phyloP scores from a whole-genome alignment of 2,113 vertebrate species.

The Girardinichthys multiradiatus region DNA sequence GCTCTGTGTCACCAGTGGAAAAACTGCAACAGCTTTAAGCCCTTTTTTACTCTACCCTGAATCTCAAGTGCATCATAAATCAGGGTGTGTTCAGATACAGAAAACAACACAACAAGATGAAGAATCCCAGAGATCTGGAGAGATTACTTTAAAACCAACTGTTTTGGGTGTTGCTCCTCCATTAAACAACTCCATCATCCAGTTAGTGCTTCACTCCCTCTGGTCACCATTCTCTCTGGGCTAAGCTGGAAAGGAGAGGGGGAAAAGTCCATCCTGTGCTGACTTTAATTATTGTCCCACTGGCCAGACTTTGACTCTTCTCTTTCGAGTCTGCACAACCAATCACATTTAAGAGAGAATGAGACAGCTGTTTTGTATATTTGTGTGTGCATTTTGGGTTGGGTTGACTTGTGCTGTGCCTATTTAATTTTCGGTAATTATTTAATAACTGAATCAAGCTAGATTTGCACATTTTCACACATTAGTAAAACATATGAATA shows the following conservation, averaged over 20 bases:
- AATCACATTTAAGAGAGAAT: no score
- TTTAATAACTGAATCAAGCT: slow-evolving; percentile 24
- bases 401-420: slow-evolving; percentile 18
- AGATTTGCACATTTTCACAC: background rate
- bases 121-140: slow-evolving; percentile 62
- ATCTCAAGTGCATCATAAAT: slow-evolving; percentile 68
- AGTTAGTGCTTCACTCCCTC: slow-evolving; percentile 59
- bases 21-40: slow-evolving; percentile 37
- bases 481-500: slow-evolving; percentile 4
- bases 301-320: slow-evolving; percentile 40
- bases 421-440: slow-evolving; percentile 34
- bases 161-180: slow-evolving; percentile 70
- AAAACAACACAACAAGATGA: slow-evolving; percentile 61
- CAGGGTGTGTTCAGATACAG: slow-evolving; percentile 64
- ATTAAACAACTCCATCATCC: slow-evolving; percentile 66
- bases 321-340: slow-evolving; percentile 46
- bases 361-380: slow-evolving; percentile 45
- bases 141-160: slow-evolving; percentile 58
- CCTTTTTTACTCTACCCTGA: slow-evolving; percentile 28
- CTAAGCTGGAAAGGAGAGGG: slow-evolving; percentile 65
- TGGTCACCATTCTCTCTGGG: slow-evolving; percentile 52
- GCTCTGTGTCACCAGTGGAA: slow-evolving; percentile 36
- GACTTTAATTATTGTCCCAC: slow-evolving; percentile 36
- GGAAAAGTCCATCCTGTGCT: slow-evolving; percentile 61
- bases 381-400: slow-evolving; percentile 15